phyloP scores from a whole-genome alignment of 2,113 vertebrate species.

The Meleagris gallopavo region DNA sequence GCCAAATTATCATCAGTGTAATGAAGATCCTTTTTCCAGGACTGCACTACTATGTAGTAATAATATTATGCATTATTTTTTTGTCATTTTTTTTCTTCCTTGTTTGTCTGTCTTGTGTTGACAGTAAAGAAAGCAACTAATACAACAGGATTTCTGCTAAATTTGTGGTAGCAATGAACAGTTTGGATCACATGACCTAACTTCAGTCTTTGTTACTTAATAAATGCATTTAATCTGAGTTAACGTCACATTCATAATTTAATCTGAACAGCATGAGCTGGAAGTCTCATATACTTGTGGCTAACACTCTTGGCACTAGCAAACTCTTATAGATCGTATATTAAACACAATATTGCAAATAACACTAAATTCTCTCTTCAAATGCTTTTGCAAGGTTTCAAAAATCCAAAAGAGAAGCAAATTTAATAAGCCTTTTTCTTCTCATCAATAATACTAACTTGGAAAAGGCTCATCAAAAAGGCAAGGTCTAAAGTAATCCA shows the following conservation, averaged over 20 bases:
- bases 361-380: neutral
- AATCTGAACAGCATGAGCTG: neutral
- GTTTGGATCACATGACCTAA: neutral
- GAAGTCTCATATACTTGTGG: neutral
- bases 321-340: neutral
- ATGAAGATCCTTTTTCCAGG: neutral
- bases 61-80: neutral
- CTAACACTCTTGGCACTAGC: neutral
- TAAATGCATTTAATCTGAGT: neutral
- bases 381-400: neutral
- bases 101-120: neutral
- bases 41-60: neutral
- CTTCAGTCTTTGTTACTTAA: neutral
- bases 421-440: neutral
- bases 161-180: neutral
- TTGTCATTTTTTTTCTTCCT: neutral
- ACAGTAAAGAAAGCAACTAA: neutral
- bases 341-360: neutral
- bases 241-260: neutral
- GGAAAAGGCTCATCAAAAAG: neutral
- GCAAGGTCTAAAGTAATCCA: neutral
- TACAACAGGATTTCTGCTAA: neutral
- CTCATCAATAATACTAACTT: neutral
- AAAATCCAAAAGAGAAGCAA: neutral
- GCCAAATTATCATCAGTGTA: neutral